Base-by-base conservation (phyloP, 1,140 invertebrate species). In the Thaumatotibia leucotreta region DNA sequence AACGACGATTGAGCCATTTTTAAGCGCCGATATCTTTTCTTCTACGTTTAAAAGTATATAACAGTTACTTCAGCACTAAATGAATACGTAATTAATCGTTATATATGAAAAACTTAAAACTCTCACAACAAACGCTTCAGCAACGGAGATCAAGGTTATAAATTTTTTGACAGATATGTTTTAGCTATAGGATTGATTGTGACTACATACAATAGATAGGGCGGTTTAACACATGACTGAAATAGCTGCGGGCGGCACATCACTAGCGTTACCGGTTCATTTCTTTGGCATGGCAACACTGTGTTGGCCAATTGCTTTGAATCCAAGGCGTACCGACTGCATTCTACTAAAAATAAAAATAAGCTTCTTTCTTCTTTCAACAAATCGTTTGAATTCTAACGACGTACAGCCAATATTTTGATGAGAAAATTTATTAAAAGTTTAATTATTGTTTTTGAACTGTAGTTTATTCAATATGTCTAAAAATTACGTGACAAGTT, bases 1-100 rank as follows among this genome's bases (percentile, higher is more conserved):
- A 91, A 66, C 58, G 82, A 50, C 39, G 68, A 70, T 80, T 88
- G 84, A 14, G 86, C 69, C 88, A 90, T 88, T 63, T 69, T 79
- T 9, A 5, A n/a, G 2, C 4, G 11, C 14, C 11, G n/a, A 14
- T 39, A 39, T 11, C n/a, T 39, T 39, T 39, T 11, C 14, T 39
- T 5, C 35, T 39, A 17, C 35, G 11, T 39, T 39, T 3, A 1
- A 4, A 5, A 14, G n/a, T 35, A 14, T 39, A 39, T 39, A 14
- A 39, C 6, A 39, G 35, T 14, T 17, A 39, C 4, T 17, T 39
- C 11, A 39, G n/a, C n/a, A 39, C 35, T 14, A 11, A 39, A 39
- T n/a, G 4, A 2, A 4, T 1, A 39, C n/a, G 35, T 39, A 14
- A 39, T 39, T 17, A 17, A 14, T 39, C 4, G 35, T 39, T 11